Conservation (phyloP, 2,888 invertebrate species). For the Slavum lentiscoides region DNA sequence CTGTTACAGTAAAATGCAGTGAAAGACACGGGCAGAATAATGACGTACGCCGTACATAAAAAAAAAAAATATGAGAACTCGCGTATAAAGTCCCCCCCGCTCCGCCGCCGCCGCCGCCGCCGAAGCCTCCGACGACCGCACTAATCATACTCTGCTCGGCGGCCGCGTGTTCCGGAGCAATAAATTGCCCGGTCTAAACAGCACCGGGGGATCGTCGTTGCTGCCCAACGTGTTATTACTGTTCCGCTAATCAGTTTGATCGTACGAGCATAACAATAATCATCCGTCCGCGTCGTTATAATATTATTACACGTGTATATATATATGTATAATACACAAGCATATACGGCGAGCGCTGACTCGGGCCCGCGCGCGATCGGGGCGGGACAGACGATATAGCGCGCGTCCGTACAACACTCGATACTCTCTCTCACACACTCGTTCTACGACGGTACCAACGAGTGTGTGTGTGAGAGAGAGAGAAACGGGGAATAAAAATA, state of each 20-base stretch:
- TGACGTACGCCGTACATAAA: not conserved
- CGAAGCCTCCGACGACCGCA: constrained; percentile 31
- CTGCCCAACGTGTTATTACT: constrained; percentile 51
- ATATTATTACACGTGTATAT: constrained; percentile 19
- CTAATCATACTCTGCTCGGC: constrained; percentile 47
- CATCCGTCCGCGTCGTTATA: constrained; percentile 53
- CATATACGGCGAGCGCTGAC: no score
- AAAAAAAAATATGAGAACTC: not conserved
- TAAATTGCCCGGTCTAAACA: constrained; percentile 54
- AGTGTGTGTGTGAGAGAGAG: no score
- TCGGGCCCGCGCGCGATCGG: not conserved
- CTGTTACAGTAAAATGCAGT: no score
- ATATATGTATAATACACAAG: no score
- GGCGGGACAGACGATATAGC: constrained; percentile 2
- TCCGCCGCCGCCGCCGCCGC: no score
- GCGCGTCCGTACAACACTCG: no score
- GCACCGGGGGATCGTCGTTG: constrained; percentile 39
- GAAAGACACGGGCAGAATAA: no score
- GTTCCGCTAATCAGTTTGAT: constrained; percentile 54
- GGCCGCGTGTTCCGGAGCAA: constrained; percentile 51
- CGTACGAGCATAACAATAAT: constrained; percentile 53
- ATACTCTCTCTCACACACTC: no score
- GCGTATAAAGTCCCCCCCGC: constrained; percentile 1
- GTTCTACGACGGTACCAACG: no score
- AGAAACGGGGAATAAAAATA: no score